Base-by-base conservation (phyloP, 2,113 vertebrate species). In the Heptranchias perlo region DNA sequence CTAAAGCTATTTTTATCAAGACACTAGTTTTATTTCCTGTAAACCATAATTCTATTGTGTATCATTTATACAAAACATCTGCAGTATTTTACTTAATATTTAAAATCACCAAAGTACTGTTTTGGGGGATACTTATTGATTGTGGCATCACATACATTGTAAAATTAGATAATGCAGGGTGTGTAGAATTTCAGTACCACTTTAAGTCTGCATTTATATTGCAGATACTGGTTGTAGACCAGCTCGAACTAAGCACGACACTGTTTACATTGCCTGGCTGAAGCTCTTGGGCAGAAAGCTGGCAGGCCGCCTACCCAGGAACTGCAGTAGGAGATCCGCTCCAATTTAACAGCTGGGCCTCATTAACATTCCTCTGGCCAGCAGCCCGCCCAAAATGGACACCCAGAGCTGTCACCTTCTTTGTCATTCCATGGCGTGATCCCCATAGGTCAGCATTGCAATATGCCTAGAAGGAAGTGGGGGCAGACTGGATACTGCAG, bases 1-100 rank as follows among this genome's bases (percentile, higher is more conserved):
- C 54, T 16, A 39, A 44, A 62, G 61, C 8, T 93, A 64, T 93
- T 93, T 93, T 93, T 93, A 93, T 93, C 18, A 93, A 61, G n/a
- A 39, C 58, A 39, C 21, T n/a, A 64, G 14, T n/a, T 62, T 64
- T 93, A 58, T 93, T 61, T 93, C 58, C 58, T 93, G 35, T 93
- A 93, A 93, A 93, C 89, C 16, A 93, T 64, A 93, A 93, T 93
- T 93, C n/a, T 6, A 93, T 44, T 62, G 39, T 93, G 58, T 39
- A 16, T 62, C 16, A 39, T 61, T 18, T 39, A 93, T 10, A 93
- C 89, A 93, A 93, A 93, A 62, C 58, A 62, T 23, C 35, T 93
- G 54, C 54, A 23, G 35, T 93, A 61, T 62, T 93, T 93, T 82
- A 18, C 39, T 82, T 39, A 82, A 78, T 44, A 58, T 13, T 92